Evolutionary conservation across 2,888 invertebrate species (phyloP).

Genomic region (Conomelus anceps): DNA sequence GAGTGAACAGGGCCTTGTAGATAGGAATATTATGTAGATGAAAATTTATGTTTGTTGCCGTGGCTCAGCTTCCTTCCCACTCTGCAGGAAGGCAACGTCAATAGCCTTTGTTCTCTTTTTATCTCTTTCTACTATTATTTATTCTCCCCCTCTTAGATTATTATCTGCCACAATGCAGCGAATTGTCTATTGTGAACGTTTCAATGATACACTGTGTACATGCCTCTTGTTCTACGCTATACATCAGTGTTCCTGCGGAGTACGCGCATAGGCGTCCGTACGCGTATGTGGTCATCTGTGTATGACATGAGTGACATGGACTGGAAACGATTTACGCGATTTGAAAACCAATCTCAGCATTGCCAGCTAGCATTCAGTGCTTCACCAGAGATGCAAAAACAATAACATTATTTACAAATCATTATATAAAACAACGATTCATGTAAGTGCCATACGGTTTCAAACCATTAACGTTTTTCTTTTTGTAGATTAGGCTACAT

Average conservation of each 20-base stretch:
- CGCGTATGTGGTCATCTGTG: neutral
- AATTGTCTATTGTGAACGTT: neutral
- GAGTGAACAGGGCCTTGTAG: too few relatives aligned
- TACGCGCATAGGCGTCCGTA: neutral
- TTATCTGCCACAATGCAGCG: neutral
- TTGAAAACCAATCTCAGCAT: neutral
- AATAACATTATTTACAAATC: neutral
- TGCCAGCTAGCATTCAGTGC: too few relatives aligned
- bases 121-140: neutral
- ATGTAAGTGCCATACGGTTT: neutral
- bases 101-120: neutral
- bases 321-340: neutral
- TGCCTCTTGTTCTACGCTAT: neutral
- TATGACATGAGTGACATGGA: neutral
- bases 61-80: neutral
- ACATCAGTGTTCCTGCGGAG: neutral
- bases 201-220: neutral
- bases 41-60: neutral
- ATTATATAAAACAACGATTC: neutral
- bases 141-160: neutral
- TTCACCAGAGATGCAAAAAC: neutral
- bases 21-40: neutral
- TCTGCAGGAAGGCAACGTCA: neutral
- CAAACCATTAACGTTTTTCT: neutral
- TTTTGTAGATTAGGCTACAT: too few relatives aligned